Conservation (phyloP, 2,113 vertebrate species). For the Lonchura striata region DNA sequence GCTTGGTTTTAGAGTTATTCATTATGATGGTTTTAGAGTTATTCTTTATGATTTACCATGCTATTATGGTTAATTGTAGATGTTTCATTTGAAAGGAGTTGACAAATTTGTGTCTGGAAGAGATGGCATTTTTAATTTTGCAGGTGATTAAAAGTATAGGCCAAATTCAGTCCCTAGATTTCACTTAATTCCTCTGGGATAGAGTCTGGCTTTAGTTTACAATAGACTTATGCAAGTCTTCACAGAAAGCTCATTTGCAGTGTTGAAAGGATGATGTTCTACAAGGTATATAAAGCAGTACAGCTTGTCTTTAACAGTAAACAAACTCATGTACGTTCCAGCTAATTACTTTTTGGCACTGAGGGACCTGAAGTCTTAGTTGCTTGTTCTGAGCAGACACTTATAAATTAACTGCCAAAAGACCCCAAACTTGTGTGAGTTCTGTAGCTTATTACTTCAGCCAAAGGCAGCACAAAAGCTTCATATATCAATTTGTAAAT, state of each 20-base stretch:
- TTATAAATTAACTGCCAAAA: conserved; percentile 24
- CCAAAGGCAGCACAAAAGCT: background rate
- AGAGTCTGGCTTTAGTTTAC: background rate
- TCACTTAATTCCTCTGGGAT: background rate
- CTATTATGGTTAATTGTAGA: background rate
- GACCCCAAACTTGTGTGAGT: background rate
- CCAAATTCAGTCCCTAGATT: background rate
- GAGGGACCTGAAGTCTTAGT: background rate
- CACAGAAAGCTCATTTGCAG: conserved; percentile 23
- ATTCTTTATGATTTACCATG: background rate
- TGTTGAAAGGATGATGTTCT: background rate
- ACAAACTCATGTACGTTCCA: background rate
- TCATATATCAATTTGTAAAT: background rate
- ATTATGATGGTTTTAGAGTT: background rate
- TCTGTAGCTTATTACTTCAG: background rate
- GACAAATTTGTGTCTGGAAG: background rate
- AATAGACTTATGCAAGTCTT: background rate
- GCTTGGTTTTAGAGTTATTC: background rate
- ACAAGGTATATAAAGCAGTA: background rate
- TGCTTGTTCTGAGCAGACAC: background rate
- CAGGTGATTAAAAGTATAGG: background rate
- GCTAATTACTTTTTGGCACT: conserved; percentile 40
- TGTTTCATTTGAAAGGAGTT: background rate
- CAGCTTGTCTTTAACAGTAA: background rate
- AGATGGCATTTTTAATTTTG: conserved; percentile 33